These are phyloP conservation scores for Catostomus latipinnis DNA, from an alignment of 2,797 vertebrate genomes.

Conservation along the genomic window DNA sequence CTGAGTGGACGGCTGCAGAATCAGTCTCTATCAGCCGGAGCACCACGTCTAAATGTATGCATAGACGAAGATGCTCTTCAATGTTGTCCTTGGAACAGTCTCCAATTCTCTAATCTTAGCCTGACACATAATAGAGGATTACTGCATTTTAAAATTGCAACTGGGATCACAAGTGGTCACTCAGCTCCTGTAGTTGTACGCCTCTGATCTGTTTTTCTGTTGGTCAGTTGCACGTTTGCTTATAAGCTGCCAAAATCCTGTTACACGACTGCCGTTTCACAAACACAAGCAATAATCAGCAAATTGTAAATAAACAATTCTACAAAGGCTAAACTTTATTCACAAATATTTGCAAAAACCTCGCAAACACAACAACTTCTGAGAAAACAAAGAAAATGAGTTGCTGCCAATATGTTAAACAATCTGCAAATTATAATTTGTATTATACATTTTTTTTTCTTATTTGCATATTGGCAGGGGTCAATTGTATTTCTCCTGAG, in stretches of 20 bases:
- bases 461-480: background rate
- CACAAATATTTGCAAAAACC: background rate
- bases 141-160: background rate
- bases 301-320: slow-evolving; percentile 12
- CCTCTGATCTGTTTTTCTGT: slow-evolving; percentile 14
- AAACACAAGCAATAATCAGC: slow-evolving; percentile 4
- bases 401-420: background rate
- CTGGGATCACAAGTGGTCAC: slow-evolving; percentile 9
- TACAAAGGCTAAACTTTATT: slow-evolving; percentile 11
- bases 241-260: background rate
- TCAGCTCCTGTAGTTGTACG: background rate
- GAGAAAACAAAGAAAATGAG: background rate
- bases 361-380: background rate
- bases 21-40: slow-evolving; percentile 24
- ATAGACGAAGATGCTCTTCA: background rate
- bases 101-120: slow-evolving; percentile 10
- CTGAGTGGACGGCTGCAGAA: slow-evolving; percentile 20
- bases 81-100: slow-evolving; percentile 16
- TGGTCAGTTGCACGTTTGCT: background rate
- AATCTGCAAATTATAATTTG: background rate
- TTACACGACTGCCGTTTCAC: background rate
- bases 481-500: background rate
- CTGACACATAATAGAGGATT: slow-evolving; percentile 7
- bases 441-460: background rate
- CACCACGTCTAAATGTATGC: background rate